These are phyloP conservation scores for Glareola pratincola DNA, from an alignment of 2,113 vertebrate genomes.

Conservation along the genomic window DNA sequence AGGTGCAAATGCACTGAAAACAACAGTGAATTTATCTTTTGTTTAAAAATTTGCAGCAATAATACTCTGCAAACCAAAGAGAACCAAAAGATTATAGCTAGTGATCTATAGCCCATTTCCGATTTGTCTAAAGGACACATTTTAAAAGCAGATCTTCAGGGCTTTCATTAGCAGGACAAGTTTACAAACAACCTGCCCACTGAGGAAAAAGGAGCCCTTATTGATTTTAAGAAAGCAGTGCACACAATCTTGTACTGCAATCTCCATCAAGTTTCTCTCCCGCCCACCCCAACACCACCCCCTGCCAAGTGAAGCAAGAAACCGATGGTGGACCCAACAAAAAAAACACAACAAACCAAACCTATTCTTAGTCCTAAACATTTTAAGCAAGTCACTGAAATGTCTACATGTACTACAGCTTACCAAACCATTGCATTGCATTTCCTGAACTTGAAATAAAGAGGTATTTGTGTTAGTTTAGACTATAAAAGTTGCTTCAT, in stretches of 20 bases:
- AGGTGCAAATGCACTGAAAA: neutral
- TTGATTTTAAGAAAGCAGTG: neutral
- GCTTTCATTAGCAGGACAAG: neutral
- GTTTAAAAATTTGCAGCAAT: neutral
- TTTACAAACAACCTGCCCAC: neutral
- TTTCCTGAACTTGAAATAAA: neutral
- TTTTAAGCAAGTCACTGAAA: neutral
- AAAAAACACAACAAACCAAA: neutral
- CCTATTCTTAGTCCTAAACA: neutral
- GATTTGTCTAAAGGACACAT: neutral
- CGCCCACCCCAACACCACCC: neutral
- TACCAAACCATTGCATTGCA: neutral
- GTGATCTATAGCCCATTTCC: neutral
- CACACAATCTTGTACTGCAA: neutral
- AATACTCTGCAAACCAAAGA: neutral
- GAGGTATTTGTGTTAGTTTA: neutral
- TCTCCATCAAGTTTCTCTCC: neutral
- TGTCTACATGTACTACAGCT: neutral
- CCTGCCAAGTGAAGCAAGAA: neutral
- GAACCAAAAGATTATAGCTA: neutral
- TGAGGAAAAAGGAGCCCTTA: neutral
- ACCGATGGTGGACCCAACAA: neutral
- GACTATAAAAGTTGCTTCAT: neutral
- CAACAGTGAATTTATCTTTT: neutral
- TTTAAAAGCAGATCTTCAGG: neutral